Evolutionary conservation across 2,888 invertebrate genomes (phyloP).

Genomic region (Tethea ocularis): DNA sequence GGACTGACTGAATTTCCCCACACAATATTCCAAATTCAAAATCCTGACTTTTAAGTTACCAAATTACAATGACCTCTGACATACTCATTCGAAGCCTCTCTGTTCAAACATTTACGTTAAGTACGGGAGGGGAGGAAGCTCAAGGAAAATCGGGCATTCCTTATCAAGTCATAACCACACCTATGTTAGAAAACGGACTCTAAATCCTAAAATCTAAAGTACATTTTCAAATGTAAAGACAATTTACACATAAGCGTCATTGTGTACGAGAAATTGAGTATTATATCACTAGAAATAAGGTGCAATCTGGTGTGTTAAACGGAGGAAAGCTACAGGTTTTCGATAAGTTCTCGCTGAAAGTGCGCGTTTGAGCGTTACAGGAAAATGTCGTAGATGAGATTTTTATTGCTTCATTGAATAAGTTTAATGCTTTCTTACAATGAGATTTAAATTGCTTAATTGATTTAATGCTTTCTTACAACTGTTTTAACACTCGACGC

Average conservation of each 20-base stretch:
- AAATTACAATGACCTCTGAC: slow-evolving; percentile 52
- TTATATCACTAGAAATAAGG: slow-evolving; percentile 8
- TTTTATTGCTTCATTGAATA: slow-evolving; percentile 22
- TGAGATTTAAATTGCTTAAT: too few relatives aligned
- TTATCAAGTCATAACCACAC: slow-evolving; percentile 49
- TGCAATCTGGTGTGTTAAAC: slow-evolving; percentile 19
- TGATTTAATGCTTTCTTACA: too few relatives aligned
- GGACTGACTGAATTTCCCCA: slow-evolving; percentile 45
- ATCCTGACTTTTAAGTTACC: slow-evolving; percentile 43
- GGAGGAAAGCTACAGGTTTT: slow-evolving; percentile 75
- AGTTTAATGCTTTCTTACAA: too few relatives aligned
- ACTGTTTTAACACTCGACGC: too few relatives aligned
- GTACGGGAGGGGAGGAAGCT: slow-evolving; percentile 39
- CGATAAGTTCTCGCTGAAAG: slow-evolving; percentile 73
- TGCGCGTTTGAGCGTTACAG: slow-evolving; percentile 40
- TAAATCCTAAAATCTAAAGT: slow-evolving; percentile 18
- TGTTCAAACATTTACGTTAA: slow-evolving; percentile 38
- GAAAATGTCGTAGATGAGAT: slow-evolving; percentile 40
- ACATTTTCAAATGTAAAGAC: slow-evolving; percentile 17
- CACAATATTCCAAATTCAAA: slow-evolving; percentile 39
- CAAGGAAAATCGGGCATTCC: slow-evolving; percentile 40
- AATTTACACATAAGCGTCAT: background rate
- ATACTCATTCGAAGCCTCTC: slow-evolving; percentile 46
- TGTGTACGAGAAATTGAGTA: slow-evolving; percentile 13
- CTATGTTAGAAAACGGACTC: slow-evolving; percentile 16